Base-by-base conservation (phyloP, 2,888 invertebrate genomes). In the Limnephilus rhombicus region DNA sequence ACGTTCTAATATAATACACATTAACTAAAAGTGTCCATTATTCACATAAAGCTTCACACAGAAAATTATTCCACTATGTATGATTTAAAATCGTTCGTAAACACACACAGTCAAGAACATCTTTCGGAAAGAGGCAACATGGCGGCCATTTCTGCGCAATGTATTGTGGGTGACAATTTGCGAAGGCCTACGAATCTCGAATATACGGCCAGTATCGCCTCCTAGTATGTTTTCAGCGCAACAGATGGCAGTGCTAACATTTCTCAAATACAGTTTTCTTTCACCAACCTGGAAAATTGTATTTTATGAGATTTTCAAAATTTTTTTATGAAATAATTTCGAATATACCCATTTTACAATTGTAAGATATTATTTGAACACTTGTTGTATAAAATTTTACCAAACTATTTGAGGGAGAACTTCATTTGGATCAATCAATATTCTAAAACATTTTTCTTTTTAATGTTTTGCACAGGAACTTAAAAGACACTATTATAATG, bases 141-240 rank as follows among this genome's bases (percentile, higher is more conserved):
- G 96, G 96, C 96, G 96, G 96, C 96, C 96, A 96, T 96, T 96
- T 96, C 96, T 96, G 96, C 96, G 96, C 96, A 96, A 96, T 96
- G 96, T 96, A 96, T 95, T 96, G 95, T 95, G 96, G 96, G 96
- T 96, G 96, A 96, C 96, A 96, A 96, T 96, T 96, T 95, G 95
- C 95, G 80, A 91, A 93, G 53, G 95, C 96, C 95, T 95, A 95
- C 96, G 95, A 94, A 80, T 80, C 49, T 94, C 94, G 94, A 94
- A 95, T 94, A 94, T 94, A 94, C 94, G 82, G 92, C 90, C 92
- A 90, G 92, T 90, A 94, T 94, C 18, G 29, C 34, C 53, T 53
- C 34, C 31, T 53, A n/a, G 34, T 83, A 53, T 68, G 9, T 13
- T 53, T n/a, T 13, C 5, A 12, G 24, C 11, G 34, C 89, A 53